These are phyloP conservation scores for Montipora efflorescens DNA, from an alignment of 64 coral and sea anemone species.

Conservation along the genomic window DNA sequence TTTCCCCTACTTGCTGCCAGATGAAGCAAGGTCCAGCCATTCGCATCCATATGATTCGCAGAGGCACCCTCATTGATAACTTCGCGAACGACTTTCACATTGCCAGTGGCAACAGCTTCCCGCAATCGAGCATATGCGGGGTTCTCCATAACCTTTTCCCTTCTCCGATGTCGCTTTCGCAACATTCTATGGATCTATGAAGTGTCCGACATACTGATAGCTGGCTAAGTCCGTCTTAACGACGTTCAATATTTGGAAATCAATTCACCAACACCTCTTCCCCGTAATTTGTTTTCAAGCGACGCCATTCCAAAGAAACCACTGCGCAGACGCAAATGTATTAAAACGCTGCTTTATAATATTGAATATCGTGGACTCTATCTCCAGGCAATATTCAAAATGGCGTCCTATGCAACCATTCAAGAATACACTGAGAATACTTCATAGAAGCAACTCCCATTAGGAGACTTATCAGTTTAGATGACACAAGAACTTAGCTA, in stretches of 20 bases:
- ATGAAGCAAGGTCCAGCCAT: constrained; percentile 91
- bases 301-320: constrained; percentile 19
- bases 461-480: background rate
- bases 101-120: constrained; percentile 80
- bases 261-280: background rate
- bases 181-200: constrained; percentile 48
- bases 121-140: constrained; percentile 54
- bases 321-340: background rate
- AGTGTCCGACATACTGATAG: constrained; percentile 15
- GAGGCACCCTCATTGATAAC: constrained; percentile 82
- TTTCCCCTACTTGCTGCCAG: constrained; percentile 89
- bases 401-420: constrained; percentile 64
- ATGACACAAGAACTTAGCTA: constrained; percentile 99
- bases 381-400: constrained; percentile 31
- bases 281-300: background rate
- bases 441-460: background rate
- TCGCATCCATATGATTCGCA: constrained; percentile 86
- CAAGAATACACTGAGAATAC: background rate
- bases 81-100: constrained; percentile 86
- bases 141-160: constrained; percentile 44
- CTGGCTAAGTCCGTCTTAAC: background rate
- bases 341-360: background rate
- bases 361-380: background rate
- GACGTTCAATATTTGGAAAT: constrained; percentile 7
- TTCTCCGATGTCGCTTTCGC: constrained; percentile 41